phyloP scores from a whole-genome alignment of 2,113 vertebrate species.

The Ahaetulla prasina region DNA sequence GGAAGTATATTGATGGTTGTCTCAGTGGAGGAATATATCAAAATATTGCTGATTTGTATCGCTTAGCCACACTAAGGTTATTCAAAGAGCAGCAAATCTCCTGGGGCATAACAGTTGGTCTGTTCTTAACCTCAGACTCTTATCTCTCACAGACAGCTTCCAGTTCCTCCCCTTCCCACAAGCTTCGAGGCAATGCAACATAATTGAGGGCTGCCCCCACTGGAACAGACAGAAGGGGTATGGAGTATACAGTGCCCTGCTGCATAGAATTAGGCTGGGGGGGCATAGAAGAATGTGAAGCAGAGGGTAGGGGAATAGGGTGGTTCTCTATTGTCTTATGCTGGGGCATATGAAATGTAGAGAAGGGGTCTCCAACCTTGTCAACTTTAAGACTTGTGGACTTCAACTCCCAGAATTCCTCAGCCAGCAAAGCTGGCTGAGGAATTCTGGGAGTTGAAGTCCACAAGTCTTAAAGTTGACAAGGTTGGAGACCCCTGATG shows the following conservation, averaged over 20 bases:
- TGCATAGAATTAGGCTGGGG: neutral
- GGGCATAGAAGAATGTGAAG: neutral
- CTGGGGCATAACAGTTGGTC: constrained; percentile 59
- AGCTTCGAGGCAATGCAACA: constrained; percentile 45
- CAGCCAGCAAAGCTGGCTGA: too few relatives aligned
- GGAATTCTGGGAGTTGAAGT: too few relatives aligned
- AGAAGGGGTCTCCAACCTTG: too few relatives aligned
- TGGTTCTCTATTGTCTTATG: neutral
- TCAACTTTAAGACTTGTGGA: too few relatives aligned
- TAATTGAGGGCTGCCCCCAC: constrained; percentile 31
- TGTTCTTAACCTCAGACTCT: constrained; percentile 65
- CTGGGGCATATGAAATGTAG: neutral
- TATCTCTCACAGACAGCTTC: constrained; percentile 70
- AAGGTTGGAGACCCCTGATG: too few relatives aligned
- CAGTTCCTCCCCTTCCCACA: constrained; percentile 60
- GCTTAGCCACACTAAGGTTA: constrained; percentile 62
- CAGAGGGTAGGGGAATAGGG: neutral
- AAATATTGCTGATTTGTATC: constrained; percentile 62
- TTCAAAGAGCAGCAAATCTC: constrained; percentile 67
- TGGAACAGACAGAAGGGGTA: constrained; percentile 33
- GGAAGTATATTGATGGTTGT: constrained; percentile 44
- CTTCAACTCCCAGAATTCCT: too few relatives aligned
- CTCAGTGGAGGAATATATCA: constrained; percentile 54
- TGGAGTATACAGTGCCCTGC: neutral
- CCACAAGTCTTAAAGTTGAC: too few relatives aligned